Percentiles rank a stretch among this genome's conserved stretches.
Evolutionary conservation across 2,888 invertebrate species (phyloP).

Genomic region (Drosophila multiciliata): DNA sequence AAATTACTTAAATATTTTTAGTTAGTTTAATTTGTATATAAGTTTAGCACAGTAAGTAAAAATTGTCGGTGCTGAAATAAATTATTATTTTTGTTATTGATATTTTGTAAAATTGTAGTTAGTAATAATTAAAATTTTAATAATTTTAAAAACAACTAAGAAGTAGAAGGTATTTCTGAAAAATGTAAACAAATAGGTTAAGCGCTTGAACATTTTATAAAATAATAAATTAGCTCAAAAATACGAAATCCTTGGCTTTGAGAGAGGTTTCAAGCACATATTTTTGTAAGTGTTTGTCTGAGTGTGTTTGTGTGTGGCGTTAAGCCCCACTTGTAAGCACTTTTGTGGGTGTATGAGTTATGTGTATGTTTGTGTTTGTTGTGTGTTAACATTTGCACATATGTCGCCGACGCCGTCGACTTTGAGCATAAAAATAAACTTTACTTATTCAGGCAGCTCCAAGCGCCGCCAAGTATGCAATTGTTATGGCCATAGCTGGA

Average conservation of each 20-base stretch:
- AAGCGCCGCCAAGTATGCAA: slow-evolving; percentile 72
- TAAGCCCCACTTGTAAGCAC: background rate
- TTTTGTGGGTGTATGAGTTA: slow-evolving; percentile 19
- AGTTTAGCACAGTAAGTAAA: background rate
- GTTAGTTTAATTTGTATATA: background rate
- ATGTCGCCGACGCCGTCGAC: slow-evolving; percentile 46
- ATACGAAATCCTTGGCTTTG: background rate
- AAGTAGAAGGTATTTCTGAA: background rate
- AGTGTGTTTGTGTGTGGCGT: slow-evolving; percentile 2
- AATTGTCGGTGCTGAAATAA: background rate
- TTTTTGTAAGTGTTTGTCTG: slow-evolving; percentile 18
- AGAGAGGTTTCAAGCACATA: background rate
- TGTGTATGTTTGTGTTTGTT: slow-evolving; percentile 30
- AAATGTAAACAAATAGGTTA: background rate
- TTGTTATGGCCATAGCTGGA: slow-evolving; percentile 42
- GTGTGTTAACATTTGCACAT: slow-evolving; percentile 73
- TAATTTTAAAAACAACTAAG: background rate
- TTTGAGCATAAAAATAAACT: slow-evolving; percentile 77
- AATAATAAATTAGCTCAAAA: background rate
- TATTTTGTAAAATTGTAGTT: background rate
- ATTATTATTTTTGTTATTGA: background rate
- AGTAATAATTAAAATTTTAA: background rate
- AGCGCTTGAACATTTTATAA: background rate
- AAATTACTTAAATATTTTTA: background rate
- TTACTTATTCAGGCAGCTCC: slow-evolving; percentile 62